Base-by-base conservation (phyloP, 2,888 invertebrate genomes). In the Caenorhabditis afra region DNA sequence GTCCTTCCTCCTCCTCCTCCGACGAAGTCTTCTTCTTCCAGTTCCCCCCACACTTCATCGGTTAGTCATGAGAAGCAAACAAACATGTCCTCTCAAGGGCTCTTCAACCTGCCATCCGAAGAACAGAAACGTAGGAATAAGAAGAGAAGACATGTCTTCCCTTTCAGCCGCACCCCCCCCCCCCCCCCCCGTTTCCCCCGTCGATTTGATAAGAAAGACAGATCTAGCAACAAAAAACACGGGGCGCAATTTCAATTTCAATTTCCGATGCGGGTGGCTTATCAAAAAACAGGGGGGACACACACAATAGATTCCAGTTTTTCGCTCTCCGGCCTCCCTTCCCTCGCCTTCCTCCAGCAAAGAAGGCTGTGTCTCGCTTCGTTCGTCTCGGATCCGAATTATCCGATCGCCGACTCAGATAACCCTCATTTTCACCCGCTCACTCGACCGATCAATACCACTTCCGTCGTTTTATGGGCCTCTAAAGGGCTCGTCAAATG, bases 31-130 rank as follows among this genome's bases (percentile, higher is more conserved):
- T 41, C 41, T 45, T 45, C 45, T 45, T 44, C 58, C n/a, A 35
- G 23, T 35, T 45, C 23, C 16, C 45, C 11, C 22, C 29, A 10
- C 45, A 58, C 58, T 45, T 45, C 44, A 58, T 45, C 45, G 41
- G 57, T 57, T 58, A 41, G 44, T 45, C 44, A 58, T 58, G 58
- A 58, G 44, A 58, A 45, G 45, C 58, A 58, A 44, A 45, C 39
- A 58, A 20, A 45, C 44, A 22, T 41, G 18, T 57, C 57, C 20
- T 41, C 41, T 57, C 41, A 58, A 58, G 58, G 18, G 58, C 58
- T 58, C 58, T 58, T 58, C 44, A 58, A 58, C 58, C 58, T 58
- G 58, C 58, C 44, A 58, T 58, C 29, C 23, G 58, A 58, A 58
- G 44, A 58, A 29, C 29, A 29, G 29, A 29, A 29, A 29, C 4